These are phyloP conservation scores for Hirtodrosophila trivittata DNA, from an alignment of 2,888 invertebrate species.

Conservation along the genomic window DNA sequence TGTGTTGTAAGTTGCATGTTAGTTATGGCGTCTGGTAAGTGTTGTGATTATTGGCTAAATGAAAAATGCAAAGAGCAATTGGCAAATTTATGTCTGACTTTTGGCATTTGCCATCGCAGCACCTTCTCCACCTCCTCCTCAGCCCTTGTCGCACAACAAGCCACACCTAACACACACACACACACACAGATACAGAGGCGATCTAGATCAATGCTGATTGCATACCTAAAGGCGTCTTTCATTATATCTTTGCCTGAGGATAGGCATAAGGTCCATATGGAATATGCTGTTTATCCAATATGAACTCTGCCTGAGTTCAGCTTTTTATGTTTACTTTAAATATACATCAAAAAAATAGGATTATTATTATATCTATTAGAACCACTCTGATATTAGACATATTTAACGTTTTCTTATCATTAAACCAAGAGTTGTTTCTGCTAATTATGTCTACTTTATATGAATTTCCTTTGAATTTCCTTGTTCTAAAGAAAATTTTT, in stretches of 20 bases:
- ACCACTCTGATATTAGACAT: too few relatives aligned
- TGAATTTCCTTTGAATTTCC: too few relatives aligned
- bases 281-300: too few relatives aligned
- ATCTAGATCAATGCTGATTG: slow-evolving; percentile 2
- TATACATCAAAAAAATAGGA: too few relatives aligned
- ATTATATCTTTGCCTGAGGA: neutral
- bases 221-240: slow-evolving; percentile 23
- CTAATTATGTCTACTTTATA: too few relatives aligned
- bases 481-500: too few relatives aligned
- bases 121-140: too few relatives aligned
- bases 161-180: slow-evolving; percentile 23
- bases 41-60: slow-evolving; percentile 74
- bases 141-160: neutral
- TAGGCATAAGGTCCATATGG: neutral
- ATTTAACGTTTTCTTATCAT: too few relatives aligned
- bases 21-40: slow-evolving; percentile 63
- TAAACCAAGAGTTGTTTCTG: too few relatives aligned
- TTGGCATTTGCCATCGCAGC: slow-evolving; percentile 6
- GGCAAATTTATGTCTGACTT: slow-evolving; percentile 36
- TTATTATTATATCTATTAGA: too few relatives aligned
- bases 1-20: slow-evolving; percentile 45
- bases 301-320: too few relatives aligned
- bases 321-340: too few relatives aligned
- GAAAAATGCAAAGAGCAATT: slow-evolving; percentile 62
- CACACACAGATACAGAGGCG: neutral